A percentile compares a stretch with the other conserved stretches of the same genome.
Evolutionary conservation across 1,140 invertebrate genomes (phyloP).

Genomic region (Popillia japonica): DNA sequence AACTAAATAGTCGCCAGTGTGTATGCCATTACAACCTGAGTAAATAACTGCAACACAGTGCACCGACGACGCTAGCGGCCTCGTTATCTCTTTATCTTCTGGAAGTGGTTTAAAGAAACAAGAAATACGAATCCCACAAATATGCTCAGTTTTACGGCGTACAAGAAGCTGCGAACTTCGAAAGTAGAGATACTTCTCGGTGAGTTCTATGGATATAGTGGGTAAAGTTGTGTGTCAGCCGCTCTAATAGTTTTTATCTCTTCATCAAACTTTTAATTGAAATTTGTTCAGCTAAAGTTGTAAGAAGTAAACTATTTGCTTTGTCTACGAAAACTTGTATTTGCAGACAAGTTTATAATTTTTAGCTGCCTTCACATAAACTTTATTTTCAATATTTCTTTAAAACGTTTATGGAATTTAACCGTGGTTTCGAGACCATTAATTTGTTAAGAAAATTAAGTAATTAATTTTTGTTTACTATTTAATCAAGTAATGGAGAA

Average conservation of each 20-base stretch:
- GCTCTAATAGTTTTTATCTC: too few relatives aligned
- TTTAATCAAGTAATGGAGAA: too few relatives aligned
- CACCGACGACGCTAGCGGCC: background rate
- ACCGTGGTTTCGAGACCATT: too few relatives aligned
- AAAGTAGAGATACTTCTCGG: conserved; percentile 30
- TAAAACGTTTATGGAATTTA: too few relatives aligned
- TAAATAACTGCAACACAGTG: background rate
- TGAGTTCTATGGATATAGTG: background rate
- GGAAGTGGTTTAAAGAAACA: background rate
- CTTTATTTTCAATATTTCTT: too few relatives aligned
- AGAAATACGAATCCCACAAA: conserved; percentile 22
- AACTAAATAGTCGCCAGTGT: background rate
- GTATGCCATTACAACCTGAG: background rate
- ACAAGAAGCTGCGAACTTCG: conserved; percentile 29
- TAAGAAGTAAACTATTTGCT: background rate
- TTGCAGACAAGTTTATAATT: too few relatives aligned
- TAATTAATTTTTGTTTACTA: too few relatives aligned
- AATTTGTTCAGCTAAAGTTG: background rate
- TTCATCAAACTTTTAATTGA: background rate
- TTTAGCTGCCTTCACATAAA: too few relatives aligned
- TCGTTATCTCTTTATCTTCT: background rate
- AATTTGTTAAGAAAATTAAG: too few relatives aligned
- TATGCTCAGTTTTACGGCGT: conserved; percentile 27
- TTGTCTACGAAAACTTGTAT: background rate
- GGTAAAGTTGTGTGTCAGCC: background rate